Conservation (phyloP, 53 echinoderm and acorn worm genomes). For the Echinarachnius parma region DNA sequence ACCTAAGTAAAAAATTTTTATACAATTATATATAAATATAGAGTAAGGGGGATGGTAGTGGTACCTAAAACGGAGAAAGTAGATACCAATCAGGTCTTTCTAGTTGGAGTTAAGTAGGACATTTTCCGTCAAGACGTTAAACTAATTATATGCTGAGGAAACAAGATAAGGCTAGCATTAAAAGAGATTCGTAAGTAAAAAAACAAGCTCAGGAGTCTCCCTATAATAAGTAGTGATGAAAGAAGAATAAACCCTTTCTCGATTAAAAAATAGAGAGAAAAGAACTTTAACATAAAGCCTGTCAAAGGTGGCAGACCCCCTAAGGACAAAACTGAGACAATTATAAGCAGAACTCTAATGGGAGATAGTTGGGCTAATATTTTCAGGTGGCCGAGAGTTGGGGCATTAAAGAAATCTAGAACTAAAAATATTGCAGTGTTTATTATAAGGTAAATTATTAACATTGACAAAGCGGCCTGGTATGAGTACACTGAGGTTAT, state of each 20-base stretch:
- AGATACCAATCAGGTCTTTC: not conserved
- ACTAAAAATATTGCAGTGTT: slow-evolving; percentile 39
- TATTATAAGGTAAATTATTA: slow-evolving; percentile 41
- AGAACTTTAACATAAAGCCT: slow-evolving; percentile 57
- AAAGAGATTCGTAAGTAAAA: slow-evolving; percentile 59
- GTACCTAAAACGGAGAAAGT: not conserved
- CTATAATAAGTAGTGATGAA: slow-evolving; percentile 17
- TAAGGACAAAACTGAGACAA: slow-evolving; percentile 42
- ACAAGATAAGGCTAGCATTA: slow-evolving; percentile 46
- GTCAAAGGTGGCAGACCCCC: slow-evolving; percentile 60
- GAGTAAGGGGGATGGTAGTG: not conserved
- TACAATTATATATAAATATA: slow-evolving; percentile 14
- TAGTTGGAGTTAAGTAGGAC: not conserved
- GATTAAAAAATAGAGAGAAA: slow-evolving; percentile 10
- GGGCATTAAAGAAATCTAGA: not conserved
- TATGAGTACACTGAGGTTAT: not conserved
- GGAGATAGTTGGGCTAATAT: slow-evolving; percentile 8
- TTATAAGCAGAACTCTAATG: not conserved
- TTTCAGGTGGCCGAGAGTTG: slow-evolving; percentile 6
- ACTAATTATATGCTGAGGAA: slow-evolving; percentile 48
- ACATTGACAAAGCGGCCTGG: slow-evolving; percentile 1
- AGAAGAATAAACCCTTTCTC: not conserved
- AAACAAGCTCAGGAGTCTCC: slow-evolving; percentile 56
- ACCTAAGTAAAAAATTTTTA: slow-evolving; percentile 23
- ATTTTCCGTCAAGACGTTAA: slow-evolving; percentile 13